Conservation (phyloP, 2,113 vertebrate species). For the Zonotrichia leucophrys region DNA sequence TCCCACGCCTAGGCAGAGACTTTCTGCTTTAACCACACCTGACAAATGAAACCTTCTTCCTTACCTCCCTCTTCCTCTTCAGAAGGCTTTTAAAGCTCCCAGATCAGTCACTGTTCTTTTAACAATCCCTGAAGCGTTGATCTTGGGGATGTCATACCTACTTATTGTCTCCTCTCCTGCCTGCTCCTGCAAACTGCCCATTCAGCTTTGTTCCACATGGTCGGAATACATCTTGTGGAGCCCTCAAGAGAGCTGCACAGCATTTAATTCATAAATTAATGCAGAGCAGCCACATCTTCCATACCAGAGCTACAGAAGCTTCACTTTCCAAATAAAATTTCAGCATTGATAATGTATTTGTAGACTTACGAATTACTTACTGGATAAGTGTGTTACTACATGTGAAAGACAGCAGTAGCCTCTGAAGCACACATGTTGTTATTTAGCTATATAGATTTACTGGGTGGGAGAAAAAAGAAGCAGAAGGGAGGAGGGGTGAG, state of each 20-base stretch:
- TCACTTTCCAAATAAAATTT: background rate
- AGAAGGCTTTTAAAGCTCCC: background rate
- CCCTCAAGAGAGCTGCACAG: background rate
- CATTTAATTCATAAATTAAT: background rate
- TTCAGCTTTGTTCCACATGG: slow-evolving; percentile 1
- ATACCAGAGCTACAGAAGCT: background rate
- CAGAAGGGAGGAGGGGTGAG: background rate
- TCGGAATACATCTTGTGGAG: background rate
- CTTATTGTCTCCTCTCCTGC: slow-evolving; percentile 26
- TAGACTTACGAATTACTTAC: background rate
- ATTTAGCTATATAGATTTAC: background rate
- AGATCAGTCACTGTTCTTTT: background rate
- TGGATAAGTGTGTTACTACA: background rate
- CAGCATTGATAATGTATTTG: background rate
- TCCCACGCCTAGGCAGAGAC: background rate
- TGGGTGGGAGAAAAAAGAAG: background rate
- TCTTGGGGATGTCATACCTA: slow-evolving; percentile 24
- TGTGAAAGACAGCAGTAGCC: background rate
- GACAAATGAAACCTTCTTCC: background rate
- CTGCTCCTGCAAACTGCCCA: background rate
- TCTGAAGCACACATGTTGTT: background rate
- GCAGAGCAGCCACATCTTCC: background rate
- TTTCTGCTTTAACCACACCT: background rate
- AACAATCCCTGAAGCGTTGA: slow-evolving; percentile 8
- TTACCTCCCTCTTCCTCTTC: background rate